A percentile compares a stretch with the other conserved stretches of the same genome.
These are phyloP conservation scores for Empis stercorea DNA, from an alignment of 2,888 invertebrate species.

Conservation along the genomic window DNA sequence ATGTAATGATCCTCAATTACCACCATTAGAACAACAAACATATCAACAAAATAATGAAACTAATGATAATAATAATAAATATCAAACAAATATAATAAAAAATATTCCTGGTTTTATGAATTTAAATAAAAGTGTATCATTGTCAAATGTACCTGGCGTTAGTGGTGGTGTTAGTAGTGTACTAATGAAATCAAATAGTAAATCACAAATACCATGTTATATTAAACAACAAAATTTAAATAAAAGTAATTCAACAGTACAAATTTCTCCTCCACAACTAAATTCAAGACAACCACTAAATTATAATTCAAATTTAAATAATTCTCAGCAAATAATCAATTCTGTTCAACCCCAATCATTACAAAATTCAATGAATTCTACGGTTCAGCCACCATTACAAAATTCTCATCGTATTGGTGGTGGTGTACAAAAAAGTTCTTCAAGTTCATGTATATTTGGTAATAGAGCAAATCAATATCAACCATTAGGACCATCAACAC, in stretches of 20 bases:
- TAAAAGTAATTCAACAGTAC: conserved; percentile 29
- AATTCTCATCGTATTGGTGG: conserved; percentile 10
- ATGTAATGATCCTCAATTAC: conserved; percentile 31
- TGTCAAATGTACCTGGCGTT: conserved; percentile 27
- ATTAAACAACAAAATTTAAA: conserved; percentile 31
- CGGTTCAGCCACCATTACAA: conserved; percentile 3
- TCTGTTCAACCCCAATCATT: conserved; percentile 3
- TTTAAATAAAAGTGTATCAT: conserved; percentile 32
- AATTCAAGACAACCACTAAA: background rate
- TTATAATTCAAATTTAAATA: background rate
- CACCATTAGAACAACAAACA: background rate
- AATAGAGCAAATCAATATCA: conserved; percentile 14
- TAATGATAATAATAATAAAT: conserved; percentile 24
- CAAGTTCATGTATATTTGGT: conserved; percentile 32
- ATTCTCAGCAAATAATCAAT: conserved; percentile 7
- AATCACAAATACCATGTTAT: conserved; percentile 34
- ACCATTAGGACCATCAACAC: conserved; percentile 15
- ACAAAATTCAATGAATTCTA: too few species aligned
- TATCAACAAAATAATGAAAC: conserved; percentile 16
- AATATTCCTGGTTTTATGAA: conserved; percentile 11
- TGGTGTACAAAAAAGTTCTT: conserved; percentile 30
- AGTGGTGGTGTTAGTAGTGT: conserved; percentile 2
- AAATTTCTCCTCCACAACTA: conserved; percentile 11
- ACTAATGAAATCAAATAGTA: conserved; percentile 24
- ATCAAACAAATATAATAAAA: background rate